These are phyloP conservation scores for Wasmannia auropunctata DNA, from an alignment of 1,140 invertebrate species.

Conservation along the genomic window DNA sequence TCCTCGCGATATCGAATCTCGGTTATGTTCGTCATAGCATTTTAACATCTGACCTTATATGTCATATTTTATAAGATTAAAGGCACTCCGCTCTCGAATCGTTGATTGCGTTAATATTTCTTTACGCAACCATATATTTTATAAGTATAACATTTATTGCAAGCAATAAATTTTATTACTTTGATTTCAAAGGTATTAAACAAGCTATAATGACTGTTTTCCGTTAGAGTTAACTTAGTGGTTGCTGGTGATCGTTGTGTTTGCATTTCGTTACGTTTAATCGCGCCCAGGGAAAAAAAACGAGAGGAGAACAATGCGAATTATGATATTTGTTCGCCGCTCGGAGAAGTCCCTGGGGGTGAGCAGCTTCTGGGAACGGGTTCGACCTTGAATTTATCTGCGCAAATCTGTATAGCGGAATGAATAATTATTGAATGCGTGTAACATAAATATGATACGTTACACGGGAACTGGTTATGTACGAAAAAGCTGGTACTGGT, in stretches of 20 bases:
- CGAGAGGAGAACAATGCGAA: constrained; percentile 83
- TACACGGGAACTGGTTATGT: constrained; percentile 63
- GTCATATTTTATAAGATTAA: constrained; percentile 1
- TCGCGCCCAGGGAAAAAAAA: constrained; percentile 78
- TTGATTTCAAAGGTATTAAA: not conserved
- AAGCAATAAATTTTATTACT: not conserved
- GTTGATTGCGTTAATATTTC: not conserved
- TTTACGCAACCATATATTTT: not conserved
- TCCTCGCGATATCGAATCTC: constrained; percentile 72
- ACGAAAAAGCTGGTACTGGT: constrained; percentile 9
- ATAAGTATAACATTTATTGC: not conserved
- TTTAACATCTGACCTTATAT: constrained; percentile 16
- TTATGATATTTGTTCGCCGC: constrained; percentile 84
- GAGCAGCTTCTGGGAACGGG: constrained; percentile 57
- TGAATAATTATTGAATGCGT: constrained; percentile 74
- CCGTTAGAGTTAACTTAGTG: constrained; percentile 60
- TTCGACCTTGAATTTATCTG: constrained; percentile 73
- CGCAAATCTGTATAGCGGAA: constrained; percentile 63
- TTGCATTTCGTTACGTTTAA: constrained; percentile 86
- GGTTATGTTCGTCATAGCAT: constrained; percentile 42
- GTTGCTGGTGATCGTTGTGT: constrained; percentile 79
- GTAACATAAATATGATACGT: constrained; percentile 71
- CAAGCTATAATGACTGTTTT: not conserved
- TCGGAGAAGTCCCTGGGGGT: constrained; percentile 64
- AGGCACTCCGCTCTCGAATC: not conserved